These are phyloP conservation scores for Plodia interpunctella DNA, from an alignment of 1,140 invertebrate species.

Conservation along the genomic window DNA sequence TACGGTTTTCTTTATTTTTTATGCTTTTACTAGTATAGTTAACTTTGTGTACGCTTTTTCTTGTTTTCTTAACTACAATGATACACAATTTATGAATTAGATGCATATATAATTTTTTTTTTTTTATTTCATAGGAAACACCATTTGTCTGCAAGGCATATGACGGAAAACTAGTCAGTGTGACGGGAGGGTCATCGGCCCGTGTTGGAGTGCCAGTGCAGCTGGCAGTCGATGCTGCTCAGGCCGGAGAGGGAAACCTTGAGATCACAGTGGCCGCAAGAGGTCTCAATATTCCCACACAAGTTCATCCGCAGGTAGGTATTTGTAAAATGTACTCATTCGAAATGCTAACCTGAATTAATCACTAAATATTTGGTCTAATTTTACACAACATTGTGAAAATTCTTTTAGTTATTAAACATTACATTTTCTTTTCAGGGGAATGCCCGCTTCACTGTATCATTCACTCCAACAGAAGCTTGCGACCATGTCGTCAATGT, in stretches of 20 bases:
- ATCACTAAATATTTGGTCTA: too few species aligned
- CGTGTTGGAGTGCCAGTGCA: slow-evolving; percentile 91
- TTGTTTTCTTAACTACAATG: too few species aligned
- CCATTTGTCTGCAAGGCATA: slow-evolving; percentile 96
- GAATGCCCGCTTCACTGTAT: slow-evolving; percentile 92
- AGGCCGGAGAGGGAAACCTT: slow-evolving; percentile 98
- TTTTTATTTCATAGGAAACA: slow-evolving; percentile 81
- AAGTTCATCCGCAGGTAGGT: slow-evolving; percentile 96
- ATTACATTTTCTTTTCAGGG: slow-evolving; percentile 59
- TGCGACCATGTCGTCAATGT: slow-evolving; percentile 97
- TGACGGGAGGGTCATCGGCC: slow-evolving; percentile 88
- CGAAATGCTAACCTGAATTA: too few species aligned
- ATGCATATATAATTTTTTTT: too few species aligned
- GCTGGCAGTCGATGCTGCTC: slow-evolving; percentile 96
- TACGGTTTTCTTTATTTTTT: too few species aligned
- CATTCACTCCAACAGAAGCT: slow-evolving; percentile 95
- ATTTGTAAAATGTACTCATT: too few species aligned
- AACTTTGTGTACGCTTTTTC: too few species aligned
- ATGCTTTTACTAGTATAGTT: too few species aligned
- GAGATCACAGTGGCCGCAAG: slow-evolving; percentile 97
- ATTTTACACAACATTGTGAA: not conserved
- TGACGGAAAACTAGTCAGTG: slow-evolving; percentile 92
- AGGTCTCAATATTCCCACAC: slow-evolving; percentile 96
- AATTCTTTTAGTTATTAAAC: not conserved
- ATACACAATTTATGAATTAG: too few species aligned